These are phyloP conservation scores for Trichogramma evanescens DNA, from an alignment of 2,888 invertebrate species.

Conservation along the genomic window DNA sequence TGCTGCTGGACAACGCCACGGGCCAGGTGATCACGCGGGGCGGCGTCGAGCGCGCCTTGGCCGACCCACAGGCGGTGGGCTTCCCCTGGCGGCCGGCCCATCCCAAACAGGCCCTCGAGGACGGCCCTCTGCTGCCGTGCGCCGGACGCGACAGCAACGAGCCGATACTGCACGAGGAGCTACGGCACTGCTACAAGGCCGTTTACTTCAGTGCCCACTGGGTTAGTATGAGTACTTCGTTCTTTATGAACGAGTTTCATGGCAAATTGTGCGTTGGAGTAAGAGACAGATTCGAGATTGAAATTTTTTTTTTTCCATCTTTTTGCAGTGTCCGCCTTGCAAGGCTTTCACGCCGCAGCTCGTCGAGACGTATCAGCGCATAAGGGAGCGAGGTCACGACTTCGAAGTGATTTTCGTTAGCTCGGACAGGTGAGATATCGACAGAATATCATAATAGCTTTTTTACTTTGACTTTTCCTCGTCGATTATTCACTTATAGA, in stretches of 20 bases:
- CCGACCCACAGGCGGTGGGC: constrained; percentile 59
- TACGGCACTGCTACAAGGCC: constrained; percentile 62
- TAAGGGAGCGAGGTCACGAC: constrained; percentile 62
- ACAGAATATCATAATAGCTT: background rate
- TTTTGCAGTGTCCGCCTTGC: constrained; percentile 76
- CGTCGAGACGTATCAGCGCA: constrained; percentile 63
- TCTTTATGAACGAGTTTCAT: background rate
- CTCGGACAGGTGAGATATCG: constrained; percentile 65
- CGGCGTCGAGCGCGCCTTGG: constrained; percentile 60
- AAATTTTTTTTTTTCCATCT: constrained; percentile 7
- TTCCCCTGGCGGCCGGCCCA: constrained; percentile 76
- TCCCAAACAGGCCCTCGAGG: constrained; percentile 42
- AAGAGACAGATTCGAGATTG: too few species aligned
- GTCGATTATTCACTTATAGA: too few species aligned
- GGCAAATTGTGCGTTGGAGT: background rate
- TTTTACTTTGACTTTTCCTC: background rate
- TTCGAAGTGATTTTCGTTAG: constrained; percentile 81
- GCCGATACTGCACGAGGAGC: constrained; percentile 52
- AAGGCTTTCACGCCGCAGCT: constrained; percentile 75
- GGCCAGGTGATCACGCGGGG: constrained; percentile 61
- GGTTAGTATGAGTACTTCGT: constrained; percentile 53
- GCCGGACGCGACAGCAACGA: constrained; percentile 43
- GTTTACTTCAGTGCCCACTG: constrained; percentile 86
- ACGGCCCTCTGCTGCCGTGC: constrained; percentile 43
- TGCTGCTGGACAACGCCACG: constrained; percentile 59